Evolutionary conservation across 2,113 vertebrate genomes (phyloP), one percentile per base, ranked within the genome.

Genomic region (Delphinapterus leucas): DNA sequence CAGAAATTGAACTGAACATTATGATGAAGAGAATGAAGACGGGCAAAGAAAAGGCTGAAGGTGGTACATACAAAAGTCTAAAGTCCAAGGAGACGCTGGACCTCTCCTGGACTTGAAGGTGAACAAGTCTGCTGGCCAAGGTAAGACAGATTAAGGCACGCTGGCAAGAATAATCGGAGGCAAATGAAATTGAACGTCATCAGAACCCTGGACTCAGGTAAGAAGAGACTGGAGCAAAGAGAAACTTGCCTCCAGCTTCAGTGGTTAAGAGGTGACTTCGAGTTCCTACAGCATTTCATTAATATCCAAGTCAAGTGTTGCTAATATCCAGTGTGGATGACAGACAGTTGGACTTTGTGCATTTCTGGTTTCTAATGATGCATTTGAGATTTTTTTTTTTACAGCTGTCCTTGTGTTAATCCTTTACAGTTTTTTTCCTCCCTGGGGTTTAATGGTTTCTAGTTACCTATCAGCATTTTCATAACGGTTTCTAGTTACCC

Each of bases 341-440:
- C 89, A 68, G 70, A 80, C 92, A 80, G 61, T 82, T 80, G 92
- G 53, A 41, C 58, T 96, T 65, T 65, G 93, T 67, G 85, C 88
- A 88, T 91, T 97, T 85, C 74, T 96, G 73, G 58, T 89, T 97
- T 96, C 95, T 97, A 90, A 96, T 87, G 89, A 90, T 96, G 82
- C 92, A 71, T 85, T 93, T 36, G 82, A 74, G 94, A 41, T 94
- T 95, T 92, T 67, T 84, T 79, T 92, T 90, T 90, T 93, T 87
- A 96, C 91, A 97, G 89, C 81, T 70, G 61, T 94, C 95, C 90
- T 92, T 89, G 73, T 95, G 88, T 96, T 92, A 92, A 80, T 94
- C 80, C 76, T 95, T 77, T 83, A 7, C 36, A 26, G 26, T 81
- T 70, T 90, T 95, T 80, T 93, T 91, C 8, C 65, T 61, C 81